These are phyloP conservation scores for Chamaetylas fuelleborni DNA, from an alignment of 2,113 vertebrate genomes.

Conservation along the genomic window DNA sequence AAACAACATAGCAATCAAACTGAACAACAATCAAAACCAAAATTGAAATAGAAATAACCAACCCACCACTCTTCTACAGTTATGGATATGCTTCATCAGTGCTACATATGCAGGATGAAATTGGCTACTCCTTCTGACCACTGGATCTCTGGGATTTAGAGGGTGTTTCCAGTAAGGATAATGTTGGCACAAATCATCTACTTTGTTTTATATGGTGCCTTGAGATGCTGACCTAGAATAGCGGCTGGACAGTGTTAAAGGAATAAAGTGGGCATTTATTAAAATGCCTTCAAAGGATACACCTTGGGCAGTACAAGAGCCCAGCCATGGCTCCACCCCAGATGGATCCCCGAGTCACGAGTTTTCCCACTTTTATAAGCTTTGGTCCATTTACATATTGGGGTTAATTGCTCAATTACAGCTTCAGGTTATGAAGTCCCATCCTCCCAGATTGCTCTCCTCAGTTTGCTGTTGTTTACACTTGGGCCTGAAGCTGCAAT, in stretches of 20 bases:
- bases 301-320: not conserved
- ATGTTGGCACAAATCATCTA: not conserved
- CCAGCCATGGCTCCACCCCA: fast-evolving
- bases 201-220: not conserved
- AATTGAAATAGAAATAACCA: not conserved
- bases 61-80: not conserved
- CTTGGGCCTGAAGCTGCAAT: not conserved
- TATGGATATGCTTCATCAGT: not conserved
- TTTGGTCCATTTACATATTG: not conserved
- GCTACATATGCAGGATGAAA: not conserved
- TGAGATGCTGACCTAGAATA: not conserved
- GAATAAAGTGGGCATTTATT: not conserved
- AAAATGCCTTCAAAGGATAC: not conserved
- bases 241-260: not conserved
- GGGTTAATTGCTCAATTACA: not conserved
- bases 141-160: not conserved
- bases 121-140: not conserved
- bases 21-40: not conserved
- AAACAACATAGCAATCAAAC: not conserved
- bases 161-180: not conserved
- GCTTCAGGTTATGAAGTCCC: not conserved
- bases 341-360: fast-evolving
- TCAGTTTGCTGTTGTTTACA: fast-evolving
- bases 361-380: not conserved
- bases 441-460: not conserved